These are phyloP conservation scores for Liopterus haemorrhoidalis DNA, from an alignment of 2,888 invertebrate genomes.

Conservation along the genomic window DNA sequence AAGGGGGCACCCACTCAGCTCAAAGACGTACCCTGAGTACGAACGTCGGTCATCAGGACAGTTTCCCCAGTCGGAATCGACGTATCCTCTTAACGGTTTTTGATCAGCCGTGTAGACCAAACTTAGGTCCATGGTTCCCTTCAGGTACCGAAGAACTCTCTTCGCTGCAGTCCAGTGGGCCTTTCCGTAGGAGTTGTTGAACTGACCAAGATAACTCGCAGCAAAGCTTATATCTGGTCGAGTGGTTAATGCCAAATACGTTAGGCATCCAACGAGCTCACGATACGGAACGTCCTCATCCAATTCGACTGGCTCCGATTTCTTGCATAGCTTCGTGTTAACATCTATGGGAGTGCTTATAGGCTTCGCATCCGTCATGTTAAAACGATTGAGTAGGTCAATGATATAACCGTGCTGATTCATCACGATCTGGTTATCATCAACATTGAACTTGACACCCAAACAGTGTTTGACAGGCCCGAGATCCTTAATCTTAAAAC, in stretches of 20 bases:
- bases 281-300: slow-evolving; percentile 5
- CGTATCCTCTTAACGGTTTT: slow-evolving; percentile 3
- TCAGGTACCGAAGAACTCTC: slow-evolving; percentile 6
- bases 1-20: slow-evolving; percentile 7
- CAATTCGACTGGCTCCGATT: slow-evolving; percentile 2
- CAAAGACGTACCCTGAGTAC: slow-evolving; percentile 5
- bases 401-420: neutral
- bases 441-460: neutral
- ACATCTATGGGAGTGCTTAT: slow-evolving; percentile 5
- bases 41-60: slow-evolving; percentile 4
- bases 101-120: neutral
- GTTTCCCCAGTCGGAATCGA: slow-evolving; percentile 11
- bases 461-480: slow-evolving; percentile 1
- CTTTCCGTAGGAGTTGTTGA: neutral
- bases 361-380: slow-evolving; percentile 1
- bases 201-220: slow-evolving; percentile 8
- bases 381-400: slow-evolving; percentile 3
- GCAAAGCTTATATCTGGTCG: slow-evolving; percentile 12
- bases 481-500: neutral
- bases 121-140: neutral
- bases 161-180: slow-evolving; percentile 12
- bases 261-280: slow-evolving; percentile 8
- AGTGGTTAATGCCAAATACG: slow-evolving; percentile 6
- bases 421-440: neutral
- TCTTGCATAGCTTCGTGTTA: neutral